Base-by-base conservation (phyloP, 2,888 invertebrate species). In the Seira musarum region DNA sequence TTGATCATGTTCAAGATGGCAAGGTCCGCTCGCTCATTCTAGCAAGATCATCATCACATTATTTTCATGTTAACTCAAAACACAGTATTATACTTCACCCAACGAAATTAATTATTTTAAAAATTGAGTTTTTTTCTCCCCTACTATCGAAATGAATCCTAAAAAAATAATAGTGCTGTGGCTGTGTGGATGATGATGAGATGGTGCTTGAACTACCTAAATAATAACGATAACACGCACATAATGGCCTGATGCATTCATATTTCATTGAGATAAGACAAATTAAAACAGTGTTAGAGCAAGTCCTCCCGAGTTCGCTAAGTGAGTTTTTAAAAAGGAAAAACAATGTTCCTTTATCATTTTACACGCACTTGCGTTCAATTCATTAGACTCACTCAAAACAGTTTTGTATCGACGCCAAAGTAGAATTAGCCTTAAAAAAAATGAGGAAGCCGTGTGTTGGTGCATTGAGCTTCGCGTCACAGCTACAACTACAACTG, bases 321-420 rank as follows among this genome's bases (percentile, higher is more conserved):
- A 53, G 53, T 30, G 53, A 2, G 3, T 15, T 53, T 53, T 40
- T 40, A 40, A 53, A 53, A 30, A 30, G 17, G 53, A 53, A 15
- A 53, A 53, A 53, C 53, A n/a, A 53, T 53, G 53, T 53, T 57
- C 60, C 40, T 30, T 67, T 74, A 74, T 74, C 74, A 57, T 60
- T 21, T 57, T 66, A 65, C 53, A 57, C 65, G 57, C 74, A 67
- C 74, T 65, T 66, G 57, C 65, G 73, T 57, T 57, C 17, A n/a
- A 17, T 53, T 53, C 53, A 53, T 53, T 53, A 53, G 53, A 13
- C 15, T 8, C n/a, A 53, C 6, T 53, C 17, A 15, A 53, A 17
- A 67, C 65, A 25, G 35, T 60, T 61, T 66, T 74, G 66, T 67
- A 61, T 30, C 15, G 60, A 6, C 65, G 74, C 74, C 74, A 74